Evolutionary conservation across 2,113 vertebrate species (phyloP).

Genomic region (Campylomormyrus tamandua): DNA sequence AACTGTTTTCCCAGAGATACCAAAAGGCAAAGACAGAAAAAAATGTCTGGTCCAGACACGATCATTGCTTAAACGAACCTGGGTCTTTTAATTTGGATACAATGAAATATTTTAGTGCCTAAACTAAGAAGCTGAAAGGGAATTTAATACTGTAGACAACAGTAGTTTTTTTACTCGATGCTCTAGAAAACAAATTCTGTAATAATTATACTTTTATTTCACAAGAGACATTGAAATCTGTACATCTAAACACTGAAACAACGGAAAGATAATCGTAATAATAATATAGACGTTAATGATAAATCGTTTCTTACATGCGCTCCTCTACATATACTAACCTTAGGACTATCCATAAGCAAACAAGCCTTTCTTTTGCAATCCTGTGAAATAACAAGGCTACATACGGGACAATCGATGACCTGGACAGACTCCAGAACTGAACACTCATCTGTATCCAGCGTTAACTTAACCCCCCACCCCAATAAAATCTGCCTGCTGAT

Average conservation of each 20-base stretch:
- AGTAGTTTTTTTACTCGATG: not conserved
- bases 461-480: too few relatives aligned
- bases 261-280: not conserved
- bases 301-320: not conserved
- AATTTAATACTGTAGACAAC: not conserved
- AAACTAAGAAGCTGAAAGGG: not conserved
- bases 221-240: not conserved
- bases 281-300: not conserved
- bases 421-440: not conserved
- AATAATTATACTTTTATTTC: not conserved
- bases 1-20: not conserved
- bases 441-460: not conserved
- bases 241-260: not conserved
- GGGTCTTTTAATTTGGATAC: not conserved
- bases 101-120: not conserved
- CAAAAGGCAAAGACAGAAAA: not conserved
- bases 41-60: not conserved
- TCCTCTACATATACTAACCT: not conserved
- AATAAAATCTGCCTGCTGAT: not conserved
- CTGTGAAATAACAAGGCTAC: not conserved
- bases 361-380: not conserved
- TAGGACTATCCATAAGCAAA: not conserved
- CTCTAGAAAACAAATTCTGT: not conserved
- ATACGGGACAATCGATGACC: not conserved
- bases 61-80: not conserved